phyloP scores from a whole-genome alignment of 2,888 invertebrate genomes.

The Drosophila tanythrix region DNA sequence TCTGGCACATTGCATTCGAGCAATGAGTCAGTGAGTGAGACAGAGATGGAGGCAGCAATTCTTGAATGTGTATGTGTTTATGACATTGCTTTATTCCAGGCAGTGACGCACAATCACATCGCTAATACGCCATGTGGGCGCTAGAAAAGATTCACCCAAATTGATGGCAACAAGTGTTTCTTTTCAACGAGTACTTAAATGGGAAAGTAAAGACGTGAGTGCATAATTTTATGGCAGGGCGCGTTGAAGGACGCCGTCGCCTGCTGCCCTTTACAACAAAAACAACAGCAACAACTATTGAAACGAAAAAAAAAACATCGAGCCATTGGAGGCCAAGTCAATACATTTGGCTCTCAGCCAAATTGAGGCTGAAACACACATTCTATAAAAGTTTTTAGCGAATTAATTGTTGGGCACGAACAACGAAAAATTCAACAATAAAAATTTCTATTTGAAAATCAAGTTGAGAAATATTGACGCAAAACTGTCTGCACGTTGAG shows the following conservation, averaged over 20 bases:
- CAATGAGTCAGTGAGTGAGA: constrained; percentile 40
- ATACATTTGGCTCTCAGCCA: constrained; percentile 69
- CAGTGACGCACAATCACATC: constrained; percentile 42
- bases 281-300: constrained; percentile 19
- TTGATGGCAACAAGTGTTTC: constrained; percentile 55
- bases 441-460: constrained; percentile 10
- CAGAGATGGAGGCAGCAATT: background rate
- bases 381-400: constrained; percentile 48
- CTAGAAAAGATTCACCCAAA: constrained; percentile 10
- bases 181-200: constrained; percentile 21
- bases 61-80: background rate
- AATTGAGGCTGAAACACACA: constrained; percentile 51
- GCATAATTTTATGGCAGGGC: constrained; percentile 20
- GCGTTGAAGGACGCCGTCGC: constrained; percentile 53
- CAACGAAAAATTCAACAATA: constrained; percentile 18
- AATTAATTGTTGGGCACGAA: constrained; percentile 53
- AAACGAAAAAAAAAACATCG: constrained; percentile 54
- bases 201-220: constrained; percentile 29
- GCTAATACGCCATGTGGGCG: constrained; percentile 64
- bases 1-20: constrained; percentile 12
- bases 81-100: constrained; percentile 43
- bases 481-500: background rate
- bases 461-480: background rate
- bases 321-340: constrained; percentile 73
- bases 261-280: constrained; percentile 60